Evolutionary conservation across 2,797 vertebrate species (phyloP), one percentile per base, ranked within the genome.

Genomic region (Artibeus jamaicensis): DNA sequence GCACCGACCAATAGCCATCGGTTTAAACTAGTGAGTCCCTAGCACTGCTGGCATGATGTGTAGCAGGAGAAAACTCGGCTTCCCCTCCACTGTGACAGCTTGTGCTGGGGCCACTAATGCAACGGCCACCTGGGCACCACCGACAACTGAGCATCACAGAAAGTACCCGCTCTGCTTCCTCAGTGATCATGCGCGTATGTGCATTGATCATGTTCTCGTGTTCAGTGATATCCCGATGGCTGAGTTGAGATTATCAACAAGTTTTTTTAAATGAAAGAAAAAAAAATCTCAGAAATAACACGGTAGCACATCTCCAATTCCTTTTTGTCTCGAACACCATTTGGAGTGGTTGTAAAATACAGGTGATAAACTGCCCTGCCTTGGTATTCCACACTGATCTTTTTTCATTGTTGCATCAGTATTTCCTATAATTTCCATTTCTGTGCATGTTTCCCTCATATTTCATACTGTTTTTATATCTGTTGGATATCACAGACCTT

Each of bases 1-100:
- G 12, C 16, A 50, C 65, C 93, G 79, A 50, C 83, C 74, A 96
- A 9, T 44, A 90, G 32, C 22, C 24, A 88, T 73, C 57, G 44
- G 18, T 55, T 79, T 84, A 94, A 92, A 87, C 81, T 67, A 89
- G 87, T 93, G 42, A 79, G 34, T 89, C 34, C n/a, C 3, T 32
- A 71, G 46, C 83, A 70, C 2, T 53, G 32, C 70, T 81, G n/a
- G 11, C 26, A 73, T 87, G 83, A 10, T 22, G 34, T 4, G 9
- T 62, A 82, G 5, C 26, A 71, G 16, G 59, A 71, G 5, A 78
- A 95, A 92, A 67, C 62, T 91, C 50, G 86, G 0, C 91, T 90
- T 73, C 42, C 34, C 37, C 32, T 89, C 18, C 34, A 1, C 53
- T 34, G 7, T 67, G 50, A 44, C 39, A 78, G 62, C 62, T 55